Conservation (phyloP, 2,113 vertebrate species). For the Sciurus niger region DNA sequence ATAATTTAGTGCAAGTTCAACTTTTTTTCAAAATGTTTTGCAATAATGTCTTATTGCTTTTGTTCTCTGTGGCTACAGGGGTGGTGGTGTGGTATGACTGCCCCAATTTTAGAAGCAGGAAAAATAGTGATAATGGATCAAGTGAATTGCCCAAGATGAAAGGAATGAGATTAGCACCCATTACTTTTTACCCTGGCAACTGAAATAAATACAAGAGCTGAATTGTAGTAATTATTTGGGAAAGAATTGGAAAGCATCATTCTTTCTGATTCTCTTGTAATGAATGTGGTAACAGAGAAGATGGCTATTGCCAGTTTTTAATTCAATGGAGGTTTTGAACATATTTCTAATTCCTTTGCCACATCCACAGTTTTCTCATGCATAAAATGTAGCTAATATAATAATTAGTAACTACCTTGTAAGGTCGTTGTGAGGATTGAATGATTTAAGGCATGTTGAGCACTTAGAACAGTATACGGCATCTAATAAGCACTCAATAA, state of each 20-base stretch:
- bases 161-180: constrained; percentile 52
- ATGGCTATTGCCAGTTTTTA: constrained; percentile 64
- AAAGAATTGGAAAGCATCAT: constrained; percentile 72
- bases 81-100: constrained; percentile 61
- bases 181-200: constrained; percentile 65
- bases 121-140: constrained; percentile 66
- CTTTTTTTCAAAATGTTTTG: constrained; percentile 68
- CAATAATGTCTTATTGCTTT: constrained; percentile 69
- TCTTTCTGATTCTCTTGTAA: constrained; percentile 73
- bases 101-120: constrained; percentile 63
- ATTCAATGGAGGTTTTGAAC: constrained; percentile 69
- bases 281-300: constrained; percentile 73
- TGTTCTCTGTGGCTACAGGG: constrained; percentile 68
- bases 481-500: constrained; percentile 56
- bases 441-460: constrained; percentile 60
- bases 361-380: constrained; percentile 61
- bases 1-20: constrained; percentile 65
- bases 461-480: constrained; percentile 45
- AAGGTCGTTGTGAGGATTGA: constrained; percentile 49
- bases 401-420: constrained; percentile 61
- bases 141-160: constrained; percentile 62
- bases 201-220: constrained; percentile 69
- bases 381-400: constrained; percentile 75
- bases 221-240: constrained; percentile 62
- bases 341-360: constrained; percentile 70